Percentiles rank a stretch among this genome's conserved stretches.
Evolutionary conservation across 2,113 vertebrate genomes (phyloP).

Genomic region (Psophia crepitans): DNA sequence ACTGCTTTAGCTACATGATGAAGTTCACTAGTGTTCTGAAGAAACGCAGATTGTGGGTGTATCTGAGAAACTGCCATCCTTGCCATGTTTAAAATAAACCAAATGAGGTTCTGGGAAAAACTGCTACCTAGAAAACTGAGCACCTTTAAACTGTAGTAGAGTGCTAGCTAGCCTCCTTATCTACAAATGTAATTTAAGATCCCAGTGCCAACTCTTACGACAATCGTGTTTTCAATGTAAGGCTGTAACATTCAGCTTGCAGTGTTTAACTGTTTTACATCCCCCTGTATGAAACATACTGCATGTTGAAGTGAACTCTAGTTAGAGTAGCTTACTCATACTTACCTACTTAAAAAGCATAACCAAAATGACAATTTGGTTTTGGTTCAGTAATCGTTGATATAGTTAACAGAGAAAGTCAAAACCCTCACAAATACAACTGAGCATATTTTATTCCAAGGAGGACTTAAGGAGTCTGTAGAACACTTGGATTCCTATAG

Average conservation of each 20-base stretch:
- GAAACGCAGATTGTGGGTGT: background rate
- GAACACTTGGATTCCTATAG: background rate
- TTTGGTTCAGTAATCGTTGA: background rate
- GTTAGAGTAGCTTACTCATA: background rate
- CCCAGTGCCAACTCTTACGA: rapidly evolving
- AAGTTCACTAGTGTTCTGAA: background rate
- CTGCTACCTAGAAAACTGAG: background rate
- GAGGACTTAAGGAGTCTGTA: background rate
- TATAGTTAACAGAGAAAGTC: background rate
- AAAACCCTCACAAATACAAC: background rate
- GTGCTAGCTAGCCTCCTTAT: background rate
- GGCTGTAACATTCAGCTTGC: background rate
- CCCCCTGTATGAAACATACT: background rate
- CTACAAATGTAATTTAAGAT: background rate
- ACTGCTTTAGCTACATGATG: background rate
- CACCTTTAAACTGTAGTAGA: background rate
- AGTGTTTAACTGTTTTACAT: background rate
- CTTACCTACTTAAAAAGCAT: background rate
- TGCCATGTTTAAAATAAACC: background rate
- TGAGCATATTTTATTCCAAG: background rate
- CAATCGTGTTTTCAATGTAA: background rate
- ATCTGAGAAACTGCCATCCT: background rate
- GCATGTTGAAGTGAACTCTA: background rate
- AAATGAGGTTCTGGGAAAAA: background rate
- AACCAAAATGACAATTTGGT: background rate